phyloP scores from a whole-genome alignment of 2,113 vertebrate genomes.

The Lontra canadensis region DNA sequence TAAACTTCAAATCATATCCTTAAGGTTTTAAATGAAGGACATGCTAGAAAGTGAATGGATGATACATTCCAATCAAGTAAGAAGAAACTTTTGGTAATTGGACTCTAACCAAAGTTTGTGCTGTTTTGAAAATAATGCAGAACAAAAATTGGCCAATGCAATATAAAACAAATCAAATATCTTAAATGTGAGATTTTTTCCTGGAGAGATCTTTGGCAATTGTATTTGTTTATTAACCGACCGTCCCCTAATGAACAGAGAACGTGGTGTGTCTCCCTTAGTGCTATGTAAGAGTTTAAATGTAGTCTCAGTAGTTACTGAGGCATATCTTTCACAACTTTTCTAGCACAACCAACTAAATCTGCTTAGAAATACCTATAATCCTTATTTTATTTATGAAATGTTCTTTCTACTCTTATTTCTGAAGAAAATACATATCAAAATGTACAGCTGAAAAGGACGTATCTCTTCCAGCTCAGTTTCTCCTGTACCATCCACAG shows the following conservation, averaged over 20 bases:
- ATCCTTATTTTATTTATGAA: neutral
- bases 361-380: neutral
- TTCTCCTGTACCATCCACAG: neutral
- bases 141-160: constrained; percentile 13
- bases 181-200: neutral
- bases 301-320: neutral
- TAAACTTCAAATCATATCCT: constrained; percentile 41
- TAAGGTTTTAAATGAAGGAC: constrained; percentile 44
- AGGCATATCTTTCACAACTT: neutral
- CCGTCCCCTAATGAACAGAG: neutral
- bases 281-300: neutral
- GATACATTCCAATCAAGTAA: constrained; percentile 4
- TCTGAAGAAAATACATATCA: neutral
- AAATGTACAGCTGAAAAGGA: constrained; percentile 13
- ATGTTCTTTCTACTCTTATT: constrained; percentile 20
- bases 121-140: neutral
- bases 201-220: neutral
- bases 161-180: constrained; percentile 28
- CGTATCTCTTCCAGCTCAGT: neutral
- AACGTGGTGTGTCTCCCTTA: neutral
- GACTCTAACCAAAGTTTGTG: neutral
- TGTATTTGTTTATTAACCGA: neutral
- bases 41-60: constrained; percentile 18
- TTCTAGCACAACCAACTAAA: neutral
- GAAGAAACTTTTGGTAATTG: neutral